These are phyloP conservation scores for Caenorhabditis imperialis DNA, from an alignment of 2,888 invertebrate genomes.

Conservation along the genomic window DNA sequence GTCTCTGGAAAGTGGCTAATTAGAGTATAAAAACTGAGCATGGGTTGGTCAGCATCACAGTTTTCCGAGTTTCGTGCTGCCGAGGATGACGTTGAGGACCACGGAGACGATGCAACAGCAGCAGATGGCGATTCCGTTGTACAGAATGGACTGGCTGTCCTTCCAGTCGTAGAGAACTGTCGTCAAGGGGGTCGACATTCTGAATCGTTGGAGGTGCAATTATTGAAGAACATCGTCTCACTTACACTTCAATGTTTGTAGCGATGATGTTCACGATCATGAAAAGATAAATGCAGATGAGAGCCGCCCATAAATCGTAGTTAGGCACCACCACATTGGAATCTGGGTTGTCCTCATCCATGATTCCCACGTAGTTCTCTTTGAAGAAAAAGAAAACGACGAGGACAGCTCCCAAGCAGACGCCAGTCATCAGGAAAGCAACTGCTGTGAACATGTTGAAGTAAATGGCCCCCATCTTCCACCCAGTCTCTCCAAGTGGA, in stretches of 20 bases:
- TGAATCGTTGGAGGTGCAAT: constrained; percentile 9
- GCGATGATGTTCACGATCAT: constrained; percentile 52
- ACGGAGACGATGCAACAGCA: constrained; percentile 57
- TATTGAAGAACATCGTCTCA: not conserved
- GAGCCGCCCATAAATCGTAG: constrained; percentile 35
- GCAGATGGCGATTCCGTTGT: constrained; percentile 58
- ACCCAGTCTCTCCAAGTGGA: constrained; percentile 55
- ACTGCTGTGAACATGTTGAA: constrained; percentile 62
- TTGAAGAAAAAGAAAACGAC: constrained; percentile 58
- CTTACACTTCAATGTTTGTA: constrained; percentile 56
- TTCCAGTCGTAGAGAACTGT: constrained; percentile 62
- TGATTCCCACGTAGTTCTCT: constrained; percentile 62
- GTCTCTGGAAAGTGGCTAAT: constrained; percentile 51
- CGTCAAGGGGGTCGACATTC: constrained; percentile 61
- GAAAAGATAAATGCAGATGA: constrained; percentile 52
- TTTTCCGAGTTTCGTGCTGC: constrained; percentile 55
- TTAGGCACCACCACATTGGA: constrained; percentile 43
- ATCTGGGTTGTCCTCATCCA: constrained; percentile 45
- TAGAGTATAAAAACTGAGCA: constrained; percentile 37
- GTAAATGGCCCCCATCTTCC: constrained; percentile 13
- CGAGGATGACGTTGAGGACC: constrained; percentile 48
- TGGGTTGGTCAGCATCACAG: constrained; percentile 44
- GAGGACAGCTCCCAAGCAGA: constrained; percentile 34
- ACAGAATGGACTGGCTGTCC: constrained; percentile 56
- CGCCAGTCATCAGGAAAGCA: constrained; percentile 55